phyloP scores from a whole-genome alignment of 2,797 vertebrate species.

The Anabacerthia variegaticeps region DNA sequence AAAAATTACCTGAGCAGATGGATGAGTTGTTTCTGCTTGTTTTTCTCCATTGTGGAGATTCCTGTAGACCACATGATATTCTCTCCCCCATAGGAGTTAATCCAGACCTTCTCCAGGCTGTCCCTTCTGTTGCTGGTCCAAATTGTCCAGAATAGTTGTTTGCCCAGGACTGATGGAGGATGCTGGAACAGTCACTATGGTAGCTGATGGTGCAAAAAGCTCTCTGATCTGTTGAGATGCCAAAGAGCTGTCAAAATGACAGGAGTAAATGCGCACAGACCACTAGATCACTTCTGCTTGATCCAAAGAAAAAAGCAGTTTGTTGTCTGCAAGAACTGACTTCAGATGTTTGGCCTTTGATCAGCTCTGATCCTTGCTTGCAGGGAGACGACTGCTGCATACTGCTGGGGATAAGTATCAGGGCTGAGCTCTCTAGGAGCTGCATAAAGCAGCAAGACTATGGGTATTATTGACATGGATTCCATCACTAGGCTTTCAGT shows the following conservation, averaged over 20 bases:
- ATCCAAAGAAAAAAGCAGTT: not conserved
- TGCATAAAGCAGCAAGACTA: not conserved
- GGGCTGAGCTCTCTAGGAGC: not conserved
- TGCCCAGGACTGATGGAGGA: not conserved
- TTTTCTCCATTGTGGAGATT: not conserved
- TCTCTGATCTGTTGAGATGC: not conserved
- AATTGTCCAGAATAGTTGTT: not conserved
- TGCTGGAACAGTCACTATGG: not conserved
- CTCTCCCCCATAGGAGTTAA: not conserved
- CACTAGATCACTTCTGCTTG: not conserved
- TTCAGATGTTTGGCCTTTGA: not conserved
- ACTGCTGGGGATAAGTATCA: not conserved
- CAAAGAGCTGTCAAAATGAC: not conserved
- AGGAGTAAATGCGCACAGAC: not conserved
- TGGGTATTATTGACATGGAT: constrained; percentile 28
- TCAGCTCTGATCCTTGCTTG: constrained; percentile 4
- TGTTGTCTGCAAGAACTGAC: not conserved
- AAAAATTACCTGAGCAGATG: not conserved
- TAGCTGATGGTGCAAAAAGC: not conserved
- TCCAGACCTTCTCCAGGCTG: not conserved
- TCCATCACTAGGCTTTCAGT: constrained; percentile 40
- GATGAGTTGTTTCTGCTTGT: not conserved
- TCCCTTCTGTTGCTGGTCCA: not conserved
- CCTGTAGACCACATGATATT: not conserved
- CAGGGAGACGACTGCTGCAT: not conserved